These are phyloP conservation scores for Sylvia atricapilla DNA, from an alignment of 2,113 vertebrate genomes.

Conservation along the genomic window DNA sequence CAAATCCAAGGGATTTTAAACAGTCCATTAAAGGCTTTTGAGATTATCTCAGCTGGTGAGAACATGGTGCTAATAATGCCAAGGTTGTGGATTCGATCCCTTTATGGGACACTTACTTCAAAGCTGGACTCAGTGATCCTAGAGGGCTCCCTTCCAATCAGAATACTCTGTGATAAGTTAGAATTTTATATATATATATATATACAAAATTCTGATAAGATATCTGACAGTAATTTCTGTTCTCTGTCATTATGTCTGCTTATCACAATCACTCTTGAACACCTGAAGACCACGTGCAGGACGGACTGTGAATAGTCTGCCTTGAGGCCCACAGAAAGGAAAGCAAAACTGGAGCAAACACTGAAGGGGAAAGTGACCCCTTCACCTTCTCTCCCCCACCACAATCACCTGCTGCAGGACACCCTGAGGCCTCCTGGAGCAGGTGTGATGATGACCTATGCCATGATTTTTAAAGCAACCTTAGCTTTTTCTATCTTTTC, in stretches of 20 bases:
- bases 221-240: background rate
- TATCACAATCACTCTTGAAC: background rate
- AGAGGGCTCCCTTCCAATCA: background rate
- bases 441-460: too few relatives aligned
- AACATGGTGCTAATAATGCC: background rate
- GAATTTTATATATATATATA: background rate
- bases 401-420: fast-evolving
- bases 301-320: background rate
- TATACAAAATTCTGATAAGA: background rate
- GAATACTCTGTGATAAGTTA: background rate
- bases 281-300: fast-evolving
- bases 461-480: background rate
- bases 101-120: background rate
- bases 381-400: background rate
- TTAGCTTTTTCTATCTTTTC: background rate
- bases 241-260: background rate
- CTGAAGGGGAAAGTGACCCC: background rate
- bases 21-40: background rate
- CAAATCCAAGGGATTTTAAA: background rate
- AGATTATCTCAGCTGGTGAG: background rate
- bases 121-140: background rate
- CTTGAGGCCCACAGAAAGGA: background rate
- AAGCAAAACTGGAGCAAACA: background rate
- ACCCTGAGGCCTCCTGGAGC: background rate
- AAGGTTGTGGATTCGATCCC: fast-evolving